Evolutionary conservation across 2,888 invertebrate genomes (phyloP), one percentile per base, ranked within the genome.

Genomic region (Pycnomerus fuliginosus): DNA sequence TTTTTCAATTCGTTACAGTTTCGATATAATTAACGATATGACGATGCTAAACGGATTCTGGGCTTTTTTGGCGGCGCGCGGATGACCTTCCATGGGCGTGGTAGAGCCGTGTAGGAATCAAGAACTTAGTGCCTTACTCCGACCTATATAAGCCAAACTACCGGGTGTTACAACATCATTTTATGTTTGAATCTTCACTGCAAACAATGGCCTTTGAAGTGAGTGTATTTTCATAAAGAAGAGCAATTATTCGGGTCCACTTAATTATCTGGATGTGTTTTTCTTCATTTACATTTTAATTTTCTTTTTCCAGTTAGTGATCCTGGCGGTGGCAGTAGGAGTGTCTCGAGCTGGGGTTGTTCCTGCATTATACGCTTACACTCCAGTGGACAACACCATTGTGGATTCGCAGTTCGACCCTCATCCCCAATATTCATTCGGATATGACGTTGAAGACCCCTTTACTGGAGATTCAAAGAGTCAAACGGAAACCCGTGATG

Each of bases 391-490:
- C 17, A 23, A 14, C 3, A 11, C 35, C 23, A 41, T 31, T 1
- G 35, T 45, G 16, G 44, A 46, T 14, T 24, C 46, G 17, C 46
- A 54, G 11, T 55, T 48, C 53, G 59, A 62, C 36, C 55, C 54
- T 7, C 53, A 60, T 20, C 71, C 78, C 0, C 77, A 78, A 50
- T 78, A 78, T 71, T 73, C 72, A 61, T 78, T 73, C 67, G 71
- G 75, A 1, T 78, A 78, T 65, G 76, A 76, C 50, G 76, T 78
- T 5, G 75, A 77, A 52, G 78, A 78, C 52, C 69, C 74, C 45
- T 67, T 75, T 36, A 77, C 77, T 52, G 77, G 77, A 7, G 77
- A 78, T 69, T 74, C 60, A 64, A 78, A 78, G 67, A 74, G 71
- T 56, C 77, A 77, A 61, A 70, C 71, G 44, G 78, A 78, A 65